Evolutionary conservation across 2,888 invertebrate species (phyloP), one percentile per base, ranked within the genome.

Genomic region (Cybosia mesomella): DNA sequence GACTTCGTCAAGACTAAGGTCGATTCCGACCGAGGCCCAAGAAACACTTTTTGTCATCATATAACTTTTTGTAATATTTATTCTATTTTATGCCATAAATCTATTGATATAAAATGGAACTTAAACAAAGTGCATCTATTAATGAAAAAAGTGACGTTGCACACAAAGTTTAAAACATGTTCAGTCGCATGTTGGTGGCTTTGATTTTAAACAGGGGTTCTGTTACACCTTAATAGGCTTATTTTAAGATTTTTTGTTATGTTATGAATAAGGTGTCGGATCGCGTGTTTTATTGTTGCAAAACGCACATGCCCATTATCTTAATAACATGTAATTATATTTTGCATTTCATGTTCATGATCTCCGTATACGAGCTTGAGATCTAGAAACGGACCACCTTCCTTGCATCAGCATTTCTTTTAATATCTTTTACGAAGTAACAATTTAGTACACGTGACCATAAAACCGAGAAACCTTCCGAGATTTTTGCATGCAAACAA

Each of bases 381-480:
- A 49, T 49, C 49, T 49, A 49, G n/a, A 49, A 49, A 49, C 49
- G n/a, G 49, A 49, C 49, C 49, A 49, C 49, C 49, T 49, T 49
- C n/a, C 18, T n/a, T 49, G 49, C 49, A 49, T 49, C 0, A 0
- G 8, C 49, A 49, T 49, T 49, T 49, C 49, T 49, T 49, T 49
- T n/a, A 49, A n/a, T n/a, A n/a, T 49, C 49, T n/a, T 49, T 49
- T n/a, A n/a, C 18, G 49, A 49, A 49, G 49, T 49, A 49, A 49
- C n/a, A 18, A 49, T 18, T 8, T n/a, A 49, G 18, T 0, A n/a
- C 1, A 18, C n/a, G n/a, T 18, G 18, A 43, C 43, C 43, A 18
- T 49, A n/a, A 36, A 18, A 43, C 43, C 18, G 18, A 49, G n/a
- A 49, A n/a, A 49, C 9, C n/a, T 7, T 18, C 8, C n/a, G n/a